phyloP scores from a whole-genome alignment of 2,888 invertebrate genomes.

The Idaea aversata region DNA sequence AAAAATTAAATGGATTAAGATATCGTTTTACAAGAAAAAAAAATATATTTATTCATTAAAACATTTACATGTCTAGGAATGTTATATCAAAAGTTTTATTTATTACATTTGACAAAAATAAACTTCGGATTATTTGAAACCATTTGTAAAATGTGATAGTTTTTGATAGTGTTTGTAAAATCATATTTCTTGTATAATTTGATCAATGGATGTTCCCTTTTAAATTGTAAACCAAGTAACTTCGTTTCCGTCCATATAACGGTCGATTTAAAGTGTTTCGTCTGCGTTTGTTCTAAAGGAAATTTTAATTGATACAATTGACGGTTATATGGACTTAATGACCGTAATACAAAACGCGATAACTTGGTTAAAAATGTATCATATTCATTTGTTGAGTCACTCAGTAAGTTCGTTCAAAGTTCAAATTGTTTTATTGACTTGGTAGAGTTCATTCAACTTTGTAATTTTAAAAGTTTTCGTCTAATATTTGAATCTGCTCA shows the following conservation, averaged over 20 bases:
- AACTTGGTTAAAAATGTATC: not conserved
- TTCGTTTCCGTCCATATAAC: not conserved
- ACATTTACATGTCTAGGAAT: too few species aligned
- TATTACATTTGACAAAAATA: too few species aligned
- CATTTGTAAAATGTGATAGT: too few species aligned
- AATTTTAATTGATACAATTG: not conserved
- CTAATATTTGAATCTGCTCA: not conserved
- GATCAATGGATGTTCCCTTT: too few species aligned
- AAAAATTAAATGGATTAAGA: too few species aligned
- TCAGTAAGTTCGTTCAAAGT: not conserved
- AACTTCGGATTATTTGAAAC: too few species aligned
- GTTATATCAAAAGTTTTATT: too few species aligned
- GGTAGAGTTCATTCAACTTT: not conserved
- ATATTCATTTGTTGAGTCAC: constrained; percentile 1
- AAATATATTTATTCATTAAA: too few species aligned
- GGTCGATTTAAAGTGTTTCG: not conserved
- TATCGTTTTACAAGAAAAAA: too few species aligned
- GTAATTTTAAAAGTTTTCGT: not conserved
- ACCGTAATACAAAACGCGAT: not conserved
- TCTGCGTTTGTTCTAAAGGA: not conserved
- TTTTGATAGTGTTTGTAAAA: too few species aligned
- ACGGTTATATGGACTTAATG: not conserved
- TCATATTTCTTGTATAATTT: too few species aligned
- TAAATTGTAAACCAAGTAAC: too few species aligned
- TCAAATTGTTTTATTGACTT: not conserved